Evolutionary conservation across 2,113 vertebrate species (phyloP).

Genomic region (Rhombomys opimus): DNA sequence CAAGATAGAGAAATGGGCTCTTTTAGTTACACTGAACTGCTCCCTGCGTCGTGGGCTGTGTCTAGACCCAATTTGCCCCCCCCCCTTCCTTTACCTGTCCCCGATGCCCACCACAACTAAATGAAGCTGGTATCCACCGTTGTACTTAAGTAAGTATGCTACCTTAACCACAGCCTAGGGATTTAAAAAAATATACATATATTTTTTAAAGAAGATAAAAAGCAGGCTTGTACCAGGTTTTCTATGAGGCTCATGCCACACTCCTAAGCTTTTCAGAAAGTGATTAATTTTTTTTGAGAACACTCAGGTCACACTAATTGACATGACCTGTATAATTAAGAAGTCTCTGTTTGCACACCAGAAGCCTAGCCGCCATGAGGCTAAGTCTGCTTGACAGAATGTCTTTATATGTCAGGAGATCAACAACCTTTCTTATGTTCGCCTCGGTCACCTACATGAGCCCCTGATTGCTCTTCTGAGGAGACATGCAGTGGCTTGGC

Average conservation of each 20-base stretch:
- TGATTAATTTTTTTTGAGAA: constrained; percentile 92
- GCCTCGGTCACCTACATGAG: constrained; percentile 85
- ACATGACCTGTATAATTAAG: constrained; percentile 92
- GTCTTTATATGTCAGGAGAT: constrained; percentile 91
- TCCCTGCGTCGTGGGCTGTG: constrained; percentile 34
- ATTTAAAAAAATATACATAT: constrained; percentile 1
- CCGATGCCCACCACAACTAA: constrained; percentile 57
- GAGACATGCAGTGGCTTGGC: constrained; percentile 76
- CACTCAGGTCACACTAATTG: constrained; percentile 90
- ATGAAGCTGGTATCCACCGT: constrained; percentile 59
- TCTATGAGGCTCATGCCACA: constrained; percentile 77
- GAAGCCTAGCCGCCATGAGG: constrained; percentile 86
- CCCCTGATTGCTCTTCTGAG: constrained; percentile 85
- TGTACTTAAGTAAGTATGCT: constrained; percentile 76
- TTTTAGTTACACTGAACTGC: constrained; percentile 63
- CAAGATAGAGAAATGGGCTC: constrained; percentile 71
- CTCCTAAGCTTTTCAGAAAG: constrained; percentile 82
- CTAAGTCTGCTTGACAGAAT: constrained; percentile 88
- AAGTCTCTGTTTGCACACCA: constrained; percentile 89
- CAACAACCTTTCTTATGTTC: constrained; percentile 88
- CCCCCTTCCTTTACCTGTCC: background rate
- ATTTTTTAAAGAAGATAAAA: constrained; percentile 43
- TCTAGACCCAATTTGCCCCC: background rate
- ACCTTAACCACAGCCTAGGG: constrained; percentile 62
- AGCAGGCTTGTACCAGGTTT: constrained; percentile 69